phyloP scores from a whole-genome alignment of 1,140 invertebrate genomes.

The Drosophila pseudoobscura region DNA sequence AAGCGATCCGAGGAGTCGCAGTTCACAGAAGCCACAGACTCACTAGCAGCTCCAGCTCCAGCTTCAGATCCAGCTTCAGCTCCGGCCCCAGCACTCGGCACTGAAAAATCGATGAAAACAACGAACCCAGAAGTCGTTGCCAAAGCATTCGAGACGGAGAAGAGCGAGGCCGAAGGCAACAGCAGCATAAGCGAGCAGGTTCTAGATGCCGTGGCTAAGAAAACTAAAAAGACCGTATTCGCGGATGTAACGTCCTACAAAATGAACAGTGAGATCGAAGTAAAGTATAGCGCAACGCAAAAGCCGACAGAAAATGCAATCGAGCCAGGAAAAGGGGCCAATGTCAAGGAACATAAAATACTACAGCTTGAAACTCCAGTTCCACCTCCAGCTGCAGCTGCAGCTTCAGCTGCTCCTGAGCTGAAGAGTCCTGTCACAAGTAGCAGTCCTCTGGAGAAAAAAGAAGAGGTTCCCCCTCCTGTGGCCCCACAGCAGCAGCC shows the following conservation, averaged over 20 bases:
- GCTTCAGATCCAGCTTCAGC: no score
- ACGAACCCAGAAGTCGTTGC: constrained; percentile 3
- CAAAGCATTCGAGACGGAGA: background rate
- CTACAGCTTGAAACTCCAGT: no score
- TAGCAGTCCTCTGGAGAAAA: background rate
- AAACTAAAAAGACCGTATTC: constrained; percentile 74
- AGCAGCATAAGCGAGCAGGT: constrained; percentile 63
- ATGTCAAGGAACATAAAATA: background rate
- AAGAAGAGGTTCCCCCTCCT: background rate
- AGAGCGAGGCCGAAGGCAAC: constrained; percentile 31
- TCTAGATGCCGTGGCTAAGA: constrained; percentile 73
- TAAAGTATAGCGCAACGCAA: constrained; percentile 13
- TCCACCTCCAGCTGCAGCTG: no score
- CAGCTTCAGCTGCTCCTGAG: background rate
- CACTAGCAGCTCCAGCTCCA: no score
- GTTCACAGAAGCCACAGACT: constrained; percentile 15
- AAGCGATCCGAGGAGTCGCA: constrained; percentile 58
- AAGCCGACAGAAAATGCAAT: constrained; percentile 4
- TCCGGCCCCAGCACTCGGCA: background rate
- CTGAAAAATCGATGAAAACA: constrained; percentile 13
- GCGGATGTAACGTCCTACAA: constrained; percentile 46
- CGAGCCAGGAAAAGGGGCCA: constrained; percentile 6
- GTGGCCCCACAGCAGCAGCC: background rate
- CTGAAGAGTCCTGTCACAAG: constrained; percentile 12
- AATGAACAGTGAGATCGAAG: constrained; percentile 12